Evolutionary conservation across 2,888 invertebrate species (phyloP), one percentile per base, ranked within the genome.

Genomic region (Caenorhabditis doughertyi): DNA sequence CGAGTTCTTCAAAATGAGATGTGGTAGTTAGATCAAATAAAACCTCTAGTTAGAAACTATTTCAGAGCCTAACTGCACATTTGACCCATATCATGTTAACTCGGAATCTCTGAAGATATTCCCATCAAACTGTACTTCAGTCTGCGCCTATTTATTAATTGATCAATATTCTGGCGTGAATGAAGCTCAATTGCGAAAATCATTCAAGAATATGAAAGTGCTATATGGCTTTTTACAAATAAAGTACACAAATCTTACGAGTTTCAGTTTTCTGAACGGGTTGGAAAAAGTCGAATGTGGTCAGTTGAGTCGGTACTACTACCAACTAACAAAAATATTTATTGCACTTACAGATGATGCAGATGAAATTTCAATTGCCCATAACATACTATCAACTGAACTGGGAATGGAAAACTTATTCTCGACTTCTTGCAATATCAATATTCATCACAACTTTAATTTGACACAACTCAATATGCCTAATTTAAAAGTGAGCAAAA

Each of bases 281-380:
- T 11, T 60, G 25, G 60, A 60, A 9, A n/a, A 8, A n/a, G 13
- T 42, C 3, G 60, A 60, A 25, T 60, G 60, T 58, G 35, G 58
- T 58, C 5, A 18, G 58, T 58, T 2, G 9, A 5, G 9, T 7
- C 9, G 9, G n/a, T n/a, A n/a, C n/a, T n/a, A n/a, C n/a, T n/a
- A n/a, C n/a, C n/a, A n/a, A n/a, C n/a, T n/a, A n/a, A 32, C 21
- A 21, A 18, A 27, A 11, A 58, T 35, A n/a, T n/a, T n/a, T n/a
- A n/a, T 58, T 21, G 9, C 1, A 32, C 7, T 58, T 58, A 5
- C 35, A 58, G 58, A 58, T 21, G 3, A 32, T 9, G 4, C 1
- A 4, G 58, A 39, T 13, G 2, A 11, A 3, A n/a, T 58, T 3
- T 2, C 9, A 0, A 35, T 32, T 32, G 3, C 13, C 3, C 7